phyloP scores from a whole-genome alignment of 2,888 invertebrate genomes.

The Parnassius mnemosyne region DNA sequence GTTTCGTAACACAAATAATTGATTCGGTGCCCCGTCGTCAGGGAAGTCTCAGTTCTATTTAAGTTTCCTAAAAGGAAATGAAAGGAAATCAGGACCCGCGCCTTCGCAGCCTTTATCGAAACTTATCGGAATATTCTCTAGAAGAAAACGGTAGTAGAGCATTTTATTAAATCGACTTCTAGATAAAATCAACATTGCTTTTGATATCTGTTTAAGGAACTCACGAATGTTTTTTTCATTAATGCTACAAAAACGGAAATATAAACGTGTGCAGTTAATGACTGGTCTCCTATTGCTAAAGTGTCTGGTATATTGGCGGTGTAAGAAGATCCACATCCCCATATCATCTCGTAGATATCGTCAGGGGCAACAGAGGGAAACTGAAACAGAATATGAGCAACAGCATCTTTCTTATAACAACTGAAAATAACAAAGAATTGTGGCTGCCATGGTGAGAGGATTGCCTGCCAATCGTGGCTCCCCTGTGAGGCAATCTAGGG shows the following conservation, averaged over 20 bases:
- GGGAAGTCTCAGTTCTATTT: constrained; percentile 78
- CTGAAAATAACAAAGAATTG: no score
- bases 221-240: constrained; percentile 13
- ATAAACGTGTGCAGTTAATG: no score
- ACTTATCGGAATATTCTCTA: constrained; percentile 70
- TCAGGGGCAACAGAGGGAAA: no score
- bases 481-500: no score
- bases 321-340: no score
- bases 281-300: no score
- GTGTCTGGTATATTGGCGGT: no score
- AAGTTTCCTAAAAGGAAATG: constrained; percentile 80
- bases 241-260: neutral
- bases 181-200: constrained; percentile 52
- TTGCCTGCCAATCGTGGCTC: no score
- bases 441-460: no score
- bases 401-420: no score
- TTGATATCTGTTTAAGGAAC: constrained; percentile 29
- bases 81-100: constrained; percentile 76
- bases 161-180: constrained; percentile 60
- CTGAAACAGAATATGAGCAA: no score
- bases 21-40: constrained; percentile 74
- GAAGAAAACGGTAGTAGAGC: constrained; percentile 50
- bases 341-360: no score
- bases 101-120: constrained; percentile 71
- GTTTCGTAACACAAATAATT: constrained; percentile 75